phyloP scores from a whole-genome alignment of 2,797 vertebrate genomes.

The Micromesistius poutassou region DNA sequence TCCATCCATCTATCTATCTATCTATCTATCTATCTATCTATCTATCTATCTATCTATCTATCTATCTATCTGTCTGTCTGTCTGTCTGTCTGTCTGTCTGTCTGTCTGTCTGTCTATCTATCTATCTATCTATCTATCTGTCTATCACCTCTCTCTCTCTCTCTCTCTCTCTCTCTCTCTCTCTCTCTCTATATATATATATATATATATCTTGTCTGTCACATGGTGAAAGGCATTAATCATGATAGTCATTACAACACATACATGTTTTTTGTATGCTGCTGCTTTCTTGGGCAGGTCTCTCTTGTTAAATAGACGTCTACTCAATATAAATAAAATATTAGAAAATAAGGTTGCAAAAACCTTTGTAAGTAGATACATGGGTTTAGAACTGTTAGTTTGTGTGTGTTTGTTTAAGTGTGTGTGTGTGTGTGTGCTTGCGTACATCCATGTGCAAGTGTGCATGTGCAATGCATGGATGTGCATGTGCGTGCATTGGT shows the following conservation, averaged over 20 bases:
- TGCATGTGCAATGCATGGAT: slow-evolving; percentile 5
- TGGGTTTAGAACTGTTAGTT: background rate
- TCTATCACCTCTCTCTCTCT: no score
- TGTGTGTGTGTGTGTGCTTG: background rate
- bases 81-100: no score
- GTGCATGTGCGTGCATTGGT: background rate
- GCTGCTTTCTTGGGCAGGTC: no score
- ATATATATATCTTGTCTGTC: background rate
- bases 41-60: background rate
- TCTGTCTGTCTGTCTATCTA: no score
- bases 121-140: background rate
- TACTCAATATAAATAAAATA: background rate
- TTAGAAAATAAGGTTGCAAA: background rate
- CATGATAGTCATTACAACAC: background rate
- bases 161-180: no score
- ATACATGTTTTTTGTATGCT: no score
- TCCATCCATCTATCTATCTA: background rate
- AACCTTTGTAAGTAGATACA: background rate
- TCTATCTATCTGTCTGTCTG: background rate
- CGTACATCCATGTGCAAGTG: background rate
- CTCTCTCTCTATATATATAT: no score
- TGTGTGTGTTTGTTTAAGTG: slow-evolving; percentile 2
- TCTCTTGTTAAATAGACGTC: no score
- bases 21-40: background rate
- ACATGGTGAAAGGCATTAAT: background rate